Evolutionary conservation across 2,797 vertebrate species (phyloP), one percentile per base, ranked within the genome.

Genomic region (Muscicapa comitata): DNA sequence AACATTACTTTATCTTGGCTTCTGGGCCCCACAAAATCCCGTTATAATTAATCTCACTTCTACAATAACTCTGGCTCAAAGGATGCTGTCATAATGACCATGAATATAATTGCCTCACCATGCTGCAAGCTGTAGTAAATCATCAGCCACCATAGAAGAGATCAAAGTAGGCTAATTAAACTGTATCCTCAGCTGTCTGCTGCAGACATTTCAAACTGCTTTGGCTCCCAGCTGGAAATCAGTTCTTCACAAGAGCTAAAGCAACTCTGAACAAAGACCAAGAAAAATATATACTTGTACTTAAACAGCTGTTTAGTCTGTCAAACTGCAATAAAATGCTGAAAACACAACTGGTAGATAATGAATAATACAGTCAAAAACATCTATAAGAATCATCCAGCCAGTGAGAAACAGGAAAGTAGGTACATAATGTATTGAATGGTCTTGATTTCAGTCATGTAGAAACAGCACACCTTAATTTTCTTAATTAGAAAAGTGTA

Each of bases 131-230:
- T 95, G 93, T 95, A 95, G 93, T 93, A 94, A 96, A 96, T 94
- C 90, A 95, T 97, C 91, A 96, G 74, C 92, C 83, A 93, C 94
- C 71, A 93, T 1, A 94, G 78, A 57, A 91, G 78, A 95, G 95
- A 97, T 96, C 97, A 97, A 94, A 96, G 95, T 62, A 67, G 87
- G 67, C 94, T 95, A 96, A 96, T 95, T 96, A 96, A 96, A 93
- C 76, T 94, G 71, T 90, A 89, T 94, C 92, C 92, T 95, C 94
- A 96, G 83, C 89, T 95, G 92, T 95, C 95, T 95, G 77, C 68
- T 90, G 76, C 82, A 94, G 93, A 94, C 95, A 76, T 97, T 96
- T 95, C 93, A 95, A 94, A 91, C 66, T 81, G 59, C 87, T 96
- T 94, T 88, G 86, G 63, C 80, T 97, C 95, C 93, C 96, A 96